Evolutionary conservation across 2,113 vertebrate genomes (phyloP).

Genomic region (Odontophorus gujanensis): DNA sequence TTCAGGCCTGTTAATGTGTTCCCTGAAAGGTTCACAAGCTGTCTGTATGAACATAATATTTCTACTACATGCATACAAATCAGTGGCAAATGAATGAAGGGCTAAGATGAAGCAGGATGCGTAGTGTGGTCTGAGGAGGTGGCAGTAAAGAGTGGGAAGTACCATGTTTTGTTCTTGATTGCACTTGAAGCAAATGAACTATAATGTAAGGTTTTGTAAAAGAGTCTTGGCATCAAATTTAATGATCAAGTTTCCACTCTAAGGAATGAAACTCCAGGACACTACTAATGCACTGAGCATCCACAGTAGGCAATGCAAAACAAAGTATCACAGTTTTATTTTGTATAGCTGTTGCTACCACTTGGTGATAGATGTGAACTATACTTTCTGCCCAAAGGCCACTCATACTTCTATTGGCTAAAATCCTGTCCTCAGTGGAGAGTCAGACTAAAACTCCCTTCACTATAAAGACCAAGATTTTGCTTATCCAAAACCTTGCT

Average conservation of each 20-base stretch:
- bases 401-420: not conserved
- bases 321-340: not conserved
- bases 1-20: not conserved
- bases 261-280: not conserved
- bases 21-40: not conserved
- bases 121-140: not conserved
- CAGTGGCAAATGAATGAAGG: not conserved
- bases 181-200: not conserved
- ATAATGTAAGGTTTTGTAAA: slow-evolving; percentile 18
- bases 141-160: not conserved
- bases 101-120: not conserved
- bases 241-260: not conserved
- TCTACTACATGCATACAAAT: not conserved
- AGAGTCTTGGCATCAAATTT: not conserved
- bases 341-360: not conserved
- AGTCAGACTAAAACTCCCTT: not conserved
- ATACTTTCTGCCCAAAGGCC: not conserved
- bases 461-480: not conserved
- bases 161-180: not conserved
- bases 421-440: not conserved
- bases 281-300: not conserved
- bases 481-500: not conserved
- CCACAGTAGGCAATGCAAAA: not conserved
- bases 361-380: not conserved
- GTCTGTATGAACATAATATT: not conserved